Evolutionary conservation across 2,113 vertebrate genomes (phyloP), one percentile per base, ranked within the genome.

Genomic region (Atractosteus spatula): DNA sequence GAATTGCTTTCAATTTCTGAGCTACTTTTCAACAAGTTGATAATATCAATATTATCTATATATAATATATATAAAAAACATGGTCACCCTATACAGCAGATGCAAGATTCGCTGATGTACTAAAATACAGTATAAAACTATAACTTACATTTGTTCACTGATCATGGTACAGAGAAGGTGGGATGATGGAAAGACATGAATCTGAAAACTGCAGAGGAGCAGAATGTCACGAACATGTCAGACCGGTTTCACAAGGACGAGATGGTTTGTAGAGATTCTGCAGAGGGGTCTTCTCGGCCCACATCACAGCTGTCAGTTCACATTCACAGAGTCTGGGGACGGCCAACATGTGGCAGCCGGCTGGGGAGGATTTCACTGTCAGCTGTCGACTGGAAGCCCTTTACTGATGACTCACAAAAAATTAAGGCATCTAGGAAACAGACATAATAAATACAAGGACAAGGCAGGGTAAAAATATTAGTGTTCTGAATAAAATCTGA

Each of bases 391-490:
- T 88, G 87, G 84, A 92, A 91, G 89, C 83, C 89, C 84, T 86
- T 87, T 43, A 61, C 83, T 78, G 82, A 77, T 85, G 74, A 77
- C 73, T 51, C 47, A 74, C 61, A 63, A 78, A 87, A 85, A 87
- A 81, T 86, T 89, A 93, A 95, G 90, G 92, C 84, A 70, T 75
- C 43, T 51, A 69, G 47, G 78, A 4, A 81, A 79, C 84, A 55
- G 79, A 80, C 74, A 86, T 85, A 89, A 93, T 92, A 93, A 93
- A 93, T 91, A 93, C 78, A 85, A 89, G 88, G 83, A 91, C 77
- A 88, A 62, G 70, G 74, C 79, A 90, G 90, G 87, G 83, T 89
- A 82, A 69, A 29, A 29, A 82, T 88, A 74, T 68, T 76, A 80
- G 81, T 83, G 77, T 81, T 82, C 72, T 73, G 81, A 78, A 56